phyloP scores from a whole-genome alignment of 2,113 vertebrate species.

The Chaetura pelagica region DNA sequence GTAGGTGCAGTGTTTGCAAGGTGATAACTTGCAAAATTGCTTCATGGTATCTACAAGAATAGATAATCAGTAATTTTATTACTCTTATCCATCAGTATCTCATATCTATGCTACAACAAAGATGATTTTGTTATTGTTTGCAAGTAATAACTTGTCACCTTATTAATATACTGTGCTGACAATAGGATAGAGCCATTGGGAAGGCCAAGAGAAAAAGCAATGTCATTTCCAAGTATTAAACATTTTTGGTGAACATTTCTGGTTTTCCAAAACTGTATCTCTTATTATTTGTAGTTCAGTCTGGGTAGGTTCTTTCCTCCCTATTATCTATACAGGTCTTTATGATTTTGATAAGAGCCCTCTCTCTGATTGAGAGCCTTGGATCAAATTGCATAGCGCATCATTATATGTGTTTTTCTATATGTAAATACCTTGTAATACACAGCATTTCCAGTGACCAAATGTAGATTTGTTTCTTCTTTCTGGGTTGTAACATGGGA shows the following conservation, averaged over 20 bases:
- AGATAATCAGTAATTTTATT: background rate
- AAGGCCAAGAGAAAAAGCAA: background rate
- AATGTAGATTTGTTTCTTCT: background rate
- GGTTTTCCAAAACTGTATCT: background rate
- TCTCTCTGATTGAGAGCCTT: background rate
- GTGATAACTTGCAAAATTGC: background rate
- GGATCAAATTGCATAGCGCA: background rate
- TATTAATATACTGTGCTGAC: background rate
- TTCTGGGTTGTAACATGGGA: background rate
- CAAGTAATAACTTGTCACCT: background rate
- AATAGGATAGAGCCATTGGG: background rate
- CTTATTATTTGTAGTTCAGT: background rate
- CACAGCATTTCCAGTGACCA: background rate
- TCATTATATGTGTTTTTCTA: background rate
- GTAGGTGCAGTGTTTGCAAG: background rate
- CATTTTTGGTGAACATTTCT: background rate
- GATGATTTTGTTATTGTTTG: background rate
- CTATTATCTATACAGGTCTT: background rate
- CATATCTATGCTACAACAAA: background rate
- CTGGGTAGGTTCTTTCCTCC: background rate
- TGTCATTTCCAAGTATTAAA: background rate
- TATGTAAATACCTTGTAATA: background rate
- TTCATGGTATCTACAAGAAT: background rate
- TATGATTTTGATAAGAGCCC: background rate
- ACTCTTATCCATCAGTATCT: background rate